Base-by-base conservation (phyloP, 1,140 invertebrate species). In the Nephotettix cincticeps region DNA sequence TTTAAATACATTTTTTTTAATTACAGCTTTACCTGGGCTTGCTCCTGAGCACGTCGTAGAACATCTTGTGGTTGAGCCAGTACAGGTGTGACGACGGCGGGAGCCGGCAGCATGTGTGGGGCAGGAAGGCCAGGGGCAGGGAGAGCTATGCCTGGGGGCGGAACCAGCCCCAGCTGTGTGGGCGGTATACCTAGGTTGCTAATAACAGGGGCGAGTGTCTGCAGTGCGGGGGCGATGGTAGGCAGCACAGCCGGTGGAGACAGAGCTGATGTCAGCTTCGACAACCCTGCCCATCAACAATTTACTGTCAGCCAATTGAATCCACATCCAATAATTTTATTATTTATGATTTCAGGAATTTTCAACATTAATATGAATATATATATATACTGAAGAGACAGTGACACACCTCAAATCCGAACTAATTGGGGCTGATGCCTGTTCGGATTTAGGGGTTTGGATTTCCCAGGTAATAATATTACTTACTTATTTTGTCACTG, bases 121-220 rank as follows among this genome's bases (percentile, higher is more conserved):
- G 4, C 58, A 2, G 58, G 58, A n/a, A n/a, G n/a, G 29, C 6
- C 29, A n/a, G 81, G 80, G 72, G 86, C 84, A 17, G 90, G 88
- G 71, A 89, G 86, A 32, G 85, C 87, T 66, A 90, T 83, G 13
- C 86, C 89, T 69, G 86, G 86, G 21, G 86, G 88, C 69, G 82
- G 79, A 30, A 84, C 28, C 75, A 40, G n/a, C 32, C 68, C 43
- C 21, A 68, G 63, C 9, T 27, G 1, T n/a, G 68, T 32, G 4
- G 75, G 69, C 30, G 72, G 69, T 2, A 72, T 71, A 64, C 40
- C 75, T 47, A 36, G 70, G 40, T 21, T 69, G 56, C 19, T 19
- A 51, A 73, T 76, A 28, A 74, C 67, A 17, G 79, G 73, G 32
- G 76, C 66, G 19, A 76, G 61, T 19, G 75, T 70, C 32, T 75